A percentile compares a stretch with the other conserved stretches of the same genome.
Conservation (phyloP, 2,797 vertebrate species). For the Chaetophractus vellerosus region DNA sequence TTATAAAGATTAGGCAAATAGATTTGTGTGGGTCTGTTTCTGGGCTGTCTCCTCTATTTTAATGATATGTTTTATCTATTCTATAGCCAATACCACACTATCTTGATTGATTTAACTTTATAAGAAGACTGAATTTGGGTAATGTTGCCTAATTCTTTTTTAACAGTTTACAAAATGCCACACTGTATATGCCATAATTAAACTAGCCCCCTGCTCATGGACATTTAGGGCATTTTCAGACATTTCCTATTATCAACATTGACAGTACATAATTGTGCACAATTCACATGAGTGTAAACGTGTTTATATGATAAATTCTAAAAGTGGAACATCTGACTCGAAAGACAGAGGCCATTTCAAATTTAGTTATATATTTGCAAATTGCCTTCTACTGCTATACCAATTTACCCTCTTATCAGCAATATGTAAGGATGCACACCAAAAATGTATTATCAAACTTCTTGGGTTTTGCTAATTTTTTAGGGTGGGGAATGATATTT, state of each 20-base stretch:
- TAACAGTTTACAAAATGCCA: background rate
- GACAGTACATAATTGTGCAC: background rate
- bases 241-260: background rate
- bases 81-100: too few relatives aligned
- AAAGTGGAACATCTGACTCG: constrained; percentile 18
- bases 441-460: constrained; percentile 23
- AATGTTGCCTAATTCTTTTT: background rate
- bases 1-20: too few relatives aligned
- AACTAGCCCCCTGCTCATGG: background rate
- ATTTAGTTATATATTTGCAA: constrained; percentile 11
- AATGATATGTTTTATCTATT: too few relatives aligned
- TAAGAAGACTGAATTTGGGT: too few relatives aligned
- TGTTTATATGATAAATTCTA: constrained; percentile 5
- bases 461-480: background rate
- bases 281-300: background rate
- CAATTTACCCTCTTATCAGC: background rate
- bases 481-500: background rate
- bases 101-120: too few relatives aligned
- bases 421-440: constrained; percentile 23
- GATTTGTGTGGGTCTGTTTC: too few relatives aligned
- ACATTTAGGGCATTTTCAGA: background rate
- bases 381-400: background rate
- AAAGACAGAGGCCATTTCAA: constrained; percentile 12
- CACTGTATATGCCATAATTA: background rate
- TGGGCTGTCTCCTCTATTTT: too few relatives aligned